Evolutionary conservation across 1,140 invertebrate genomes (phyloP).

Genomic region (Euwallacea fornicatus): DNA sequence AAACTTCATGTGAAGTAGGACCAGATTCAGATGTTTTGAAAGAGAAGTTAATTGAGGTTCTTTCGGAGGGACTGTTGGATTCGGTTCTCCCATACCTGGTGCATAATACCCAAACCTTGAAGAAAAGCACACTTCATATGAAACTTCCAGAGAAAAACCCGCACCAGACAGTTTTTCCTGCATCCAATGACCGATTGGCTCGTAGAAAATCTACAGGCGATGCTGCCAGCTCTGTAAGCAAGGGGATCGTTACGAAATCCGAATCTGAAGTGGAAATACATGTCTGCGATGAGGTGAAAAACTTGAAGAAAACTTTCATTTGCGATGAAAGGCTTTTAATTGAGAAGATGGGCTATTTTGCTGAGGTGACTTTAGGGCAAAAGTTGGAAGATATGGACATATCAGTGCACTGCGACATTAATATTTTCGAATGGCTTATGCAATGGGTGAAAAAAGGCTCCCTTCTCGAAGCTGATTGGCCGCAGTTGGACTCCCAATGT

Average conservation of each 20-base stretch:
- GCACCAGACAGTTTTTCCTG: not conserved
- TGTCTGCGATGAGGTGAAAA: constrained; percentile 85
- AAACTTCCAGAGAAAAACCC: constrained; percentile 29
- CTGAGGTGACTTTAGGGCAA: constrained; percentile 79
- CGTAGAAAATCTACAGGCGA: constrained; percentile 37
- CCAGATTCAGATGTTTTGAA: constrained; percentile 44
- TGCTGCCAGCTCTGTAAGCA: constrained; percentile 14
- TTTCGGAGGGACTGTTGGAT: constrained; percentile 77
- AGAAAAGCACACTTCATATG: constrained; percentile 22
- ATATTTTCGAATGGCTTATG: constrained; percentile 95
- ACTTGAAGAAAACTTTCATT: constrained; percentile 82
- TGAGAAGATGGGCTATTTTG: constrained; percentile 93
- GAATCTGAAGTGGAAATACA: constrained; percentile 82
- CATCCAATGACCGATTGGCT: constrained; percentile 3
- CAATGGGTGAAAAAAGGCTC: constrained; percentile 83
- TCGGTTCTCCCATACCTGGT: constrained; percentile 64
- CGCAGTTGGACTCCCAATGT: constrained; percentile 77
- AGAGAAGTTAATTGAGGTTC: constrained; percentile 62
- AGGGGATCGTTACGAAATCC: constrained; percentile 31
- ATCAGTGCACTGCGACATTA: constrained; percentile 92
- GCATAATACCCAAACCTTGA: constrained; percentile 28
- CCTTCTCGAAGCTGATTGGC: constrained; percentile 66
- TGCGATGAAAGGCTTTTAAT: constrained; percentile 84
- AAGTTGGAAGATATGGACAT: constrained; percentile 93
- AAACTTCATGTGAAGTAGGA: not conserved